These are phyloP conservation scores for Metridium senile DNA, from an alignment of 92 coral and sea anemone genomes.

Conservation along the genomic window DNA sequence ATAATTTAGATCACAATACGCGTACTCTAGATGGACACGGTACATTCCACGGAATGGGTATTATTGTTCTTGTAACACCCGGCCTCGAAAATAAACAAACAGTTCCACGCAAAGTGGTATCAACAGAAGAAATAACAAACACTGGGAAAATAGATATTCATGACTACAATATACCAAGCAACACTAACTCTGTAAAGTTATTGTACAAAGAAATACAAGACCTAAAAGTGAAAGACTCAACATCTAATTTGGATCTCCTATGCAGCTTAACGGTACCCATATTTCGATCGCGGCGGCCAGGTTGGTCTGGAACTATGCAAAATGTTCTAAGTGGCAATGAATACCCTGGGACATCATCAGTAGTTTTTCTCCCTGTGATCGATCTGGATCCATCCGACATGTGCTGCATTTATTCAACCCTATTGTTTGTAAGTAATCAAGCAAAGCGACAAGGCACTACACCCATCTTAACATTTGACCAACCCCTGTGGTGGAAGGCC, in stretches of 20 bases:
- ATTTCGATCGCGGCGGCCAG: slow-evolving; percentile 33
- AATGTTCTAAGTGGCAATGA: slow-evolving; percentile 6
- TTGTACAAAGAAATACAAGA: slow-evolving; percentile 20
- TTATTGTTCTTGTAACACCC: slow-evolving; percentile 31
- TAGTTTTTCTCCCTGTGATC: slow-evolving; percentile 56
- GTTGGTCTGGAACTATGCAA: slow-evolving; percentile 60
- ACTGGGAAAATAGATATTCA: slow-evolving; percentile 39
- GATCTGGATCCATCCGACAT: slow-evolving; percentile 51
- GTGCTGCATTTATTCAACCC: slow-evolving; percentile 54
- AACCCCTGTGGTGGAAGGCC: slow-evolving; percentile 68
- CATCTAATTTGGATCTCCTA: slow-evolving; percentile 34
- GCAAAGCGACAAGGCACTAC: slow-evolving; percentile 37
- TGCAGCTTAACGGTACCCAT: slow-evolving; percentile 37
- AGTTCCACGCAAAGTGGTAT: slow-evolving; percentile 28
- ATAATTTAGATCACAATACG: slow-evolving; percentile 40
- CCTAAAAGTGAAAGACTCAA: slow-evolving; percentile 19
- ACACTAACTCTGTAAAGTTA: slow-evolving; percentile 9
- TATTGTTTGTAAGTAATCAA: slow-evolving; percentile 33
- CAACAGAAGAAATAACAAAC: no score
- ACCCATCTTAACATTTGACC: slow-evolving; percentile 59
- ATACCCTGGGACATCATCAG: slow-evolving; percentile 45
- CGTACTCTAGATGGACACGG: slow-evolving; percentile 45
- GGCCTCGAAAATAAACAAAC: neutral
- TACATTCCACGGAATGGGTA: no score
- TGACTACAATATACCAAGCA: no score